Conservation (phyloP, 2,888 invertebrate species). For the Cynaeus angustus region DNA sequence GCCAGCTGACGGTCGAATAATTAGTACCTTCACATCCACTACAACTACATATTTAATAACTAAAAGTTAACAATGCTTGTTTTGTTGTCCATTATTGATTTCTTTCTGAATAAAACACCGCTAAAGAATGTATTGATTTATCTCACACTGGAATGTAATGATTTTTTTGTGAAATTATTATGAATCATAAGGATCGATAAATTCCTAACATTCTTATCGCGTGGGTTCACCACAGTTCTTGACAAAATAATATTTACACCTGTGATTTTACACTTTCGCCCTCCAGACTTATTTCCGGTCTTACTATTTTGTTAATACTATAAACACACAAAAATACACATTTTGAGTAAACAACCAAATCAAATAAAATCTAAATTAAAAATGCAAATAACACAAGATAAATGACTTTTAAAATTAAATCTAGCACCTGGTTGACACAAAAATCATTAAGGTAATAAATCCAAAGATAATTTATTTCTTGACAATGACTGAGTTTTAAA, state of each 20-base stretch:
- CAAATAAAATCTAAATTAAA: conserved; percentile 42
- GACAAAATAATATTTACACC: conserved; percentile 41
- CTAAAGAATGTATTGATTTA: conserved; percentile 61
- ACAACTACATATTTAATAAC: conserved; percentile 60
- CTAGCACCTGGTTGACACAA: conserved; percentile 45
- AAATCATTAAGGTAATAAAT: conserved; percentile 42
- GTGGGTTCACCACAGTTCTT: conserved; percentile 38
- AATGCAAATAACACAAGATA: conserved; percentile 38
- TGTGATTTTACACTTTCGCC: conserved; percentile 27
- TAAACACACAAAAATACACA: conserved; percentile 1
- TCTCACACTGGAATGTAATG: conserved; percentile 61
- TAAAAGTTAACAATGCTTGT: conserved; percentile 58
- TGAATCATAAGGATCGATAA: conserved; percentile 60
- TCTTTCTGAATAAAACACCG: conserved; percentile 32
- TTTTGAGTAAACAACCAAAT: conserved; percentile 29
- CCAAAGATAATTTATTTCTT: conserved; percentile 31
- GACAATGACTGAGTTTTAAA: not conserved
- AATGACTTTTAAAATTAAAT: conserved; percentile 44
- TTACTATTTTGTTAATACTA: not conserved
- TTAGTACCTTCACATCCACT: conserved; percentile 52
- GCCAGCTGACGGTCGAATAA: conserved; percentile 62
- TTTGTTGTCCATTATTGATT: conserved; percentile 58
- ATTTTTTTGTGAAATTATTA: conserved; percentile 57
- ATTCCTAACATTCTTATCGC: conserved; percentile 54
- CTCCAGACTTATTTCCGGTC: conserved; percentile 17